Evolutionary conservation across 2,797 vertebrate species (phyloP).

Genomic region (Chelon labrosus): DNA sequence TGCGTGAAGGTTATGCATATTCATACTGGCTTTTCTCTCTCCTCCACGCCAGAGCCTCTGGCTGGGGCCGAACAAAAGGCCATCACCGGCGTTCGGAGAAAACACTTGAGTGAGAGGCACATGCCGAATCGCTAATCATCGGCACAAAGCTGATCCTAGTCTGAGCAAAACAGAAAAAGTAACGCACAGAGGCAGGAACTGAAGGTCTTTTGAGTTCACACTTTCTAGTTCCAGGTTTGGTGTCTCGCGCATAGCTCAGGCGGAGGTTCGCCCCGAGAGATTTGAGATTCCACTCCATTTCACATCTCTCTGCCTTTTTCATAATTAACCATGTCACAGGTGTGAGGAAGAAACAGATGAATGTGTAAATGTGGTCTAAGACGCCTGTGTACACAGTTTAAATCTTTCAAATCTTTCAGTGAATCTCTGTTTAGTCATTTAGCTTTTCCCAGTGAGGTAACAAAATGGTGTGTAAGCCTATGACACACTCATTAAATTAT

Average conservation of each 20-base stretch:
- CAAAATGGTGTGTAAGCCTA: no score
- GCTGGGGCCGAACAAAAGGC: conserved; percentile 69
- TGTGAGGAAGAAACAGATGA: no score
- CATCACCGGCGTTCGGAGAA: conserved; percentile 58
- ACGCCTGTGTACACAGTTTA: no score
- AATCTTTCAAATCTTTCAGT: no score
- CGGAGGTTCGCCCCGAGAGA: neutral
- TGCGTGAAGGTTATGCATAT: conserved; percentile 79
- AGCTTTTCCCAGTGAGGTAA: no score
- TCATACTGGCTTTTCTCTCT: conserved; percentile 60
- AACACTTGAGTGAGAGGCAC: conserved; percentile 53
- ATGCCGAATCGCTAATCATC: conserved; percentile 62
- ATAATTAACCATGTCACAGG: neutral
- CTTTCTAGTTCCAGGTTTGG: conserved; percentile 16
- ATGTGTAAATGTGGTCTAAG: no score
- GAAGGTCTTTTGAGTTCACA: conserved; percentile 26
- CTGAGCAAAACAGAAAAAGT: neutral
- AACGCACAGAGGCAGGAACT: neutral
- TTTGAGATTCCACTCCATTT: conserved; percentile 1
- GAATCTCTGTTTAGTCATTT: no score
- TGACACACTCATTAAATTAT: no score
- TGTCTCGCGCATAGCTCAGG: conserved; percentile 16
- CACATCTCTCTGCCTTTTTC: neutral
- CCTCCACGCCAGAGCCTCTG: conserved; percentile 51
- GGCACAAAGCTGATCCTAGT: conserved; percentile 21